These are phyloP conservation scores for Homarus gammarus DNA, from an alignment of 2,888 invertebrate species.

Conservation along the genomic window DNA sequence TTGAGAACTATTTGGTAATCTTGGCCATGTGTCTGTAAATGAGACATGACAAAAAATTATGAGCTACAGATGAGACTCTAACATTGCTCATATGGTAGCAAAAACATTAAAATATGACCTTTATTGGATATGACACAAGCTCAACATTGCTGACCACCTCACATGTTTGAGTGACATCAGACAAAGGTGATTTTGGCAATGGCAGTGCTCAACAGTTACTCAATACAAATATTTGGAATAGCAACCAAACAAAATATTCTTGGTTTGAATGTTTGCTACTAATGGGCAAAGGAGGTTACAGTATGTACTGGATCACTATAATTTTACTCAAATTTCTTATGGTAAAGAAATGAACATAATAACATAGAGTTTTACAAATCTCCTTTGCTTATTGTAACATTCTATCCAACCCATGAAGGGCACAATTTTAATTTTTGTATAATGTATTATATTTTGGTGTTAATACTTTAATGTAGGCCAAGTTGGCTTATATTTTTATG, in stretches of 20 bases:
- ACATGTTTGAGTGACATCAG: not conserved
- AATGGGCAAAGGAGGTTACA: not conserved
- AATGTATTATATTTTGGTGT: constrained; percentile 32
- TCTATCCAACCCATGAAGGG: constrained; percentile 26
- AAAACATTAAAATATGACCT: not conserved
- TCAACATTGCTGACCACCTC: not conserved
- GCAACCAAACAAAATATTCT: constrained; percentile 14
- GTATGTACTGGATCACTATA: not conserved
- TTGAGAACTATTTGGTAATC: constrained; percentile 21
- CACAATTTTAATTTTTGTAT: constrained; percentile 31
- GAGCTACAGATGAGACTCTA: constrained; percentile 1
- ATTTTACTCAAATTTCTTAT: not conserved
- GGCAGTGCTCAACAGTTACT: not conserved
- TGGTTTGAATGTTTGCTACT: not conserved
- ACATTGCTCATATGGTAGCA: not conserved
- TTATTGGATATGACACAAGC: not conserved
- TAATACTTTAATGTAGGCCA: constrained; percentile 9
- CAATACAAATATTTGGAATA: not conserved
- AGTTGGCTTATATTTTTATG: constrained; percentile 32
- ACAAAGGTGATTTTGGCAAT: constrained; percentile 5
- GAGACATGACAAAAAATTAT: not conserved
- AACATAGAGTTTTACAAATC: not conserved
- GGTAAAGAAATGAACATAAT: not conserved
- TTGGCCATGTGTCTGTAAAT: constrained; percentile 1
- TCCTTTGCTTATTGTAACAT: not conserved